Evolutionary conservation across 2,113 vertebrate genomes (phyloP).

Genomic region (Marmota flaviventris): DNA sequence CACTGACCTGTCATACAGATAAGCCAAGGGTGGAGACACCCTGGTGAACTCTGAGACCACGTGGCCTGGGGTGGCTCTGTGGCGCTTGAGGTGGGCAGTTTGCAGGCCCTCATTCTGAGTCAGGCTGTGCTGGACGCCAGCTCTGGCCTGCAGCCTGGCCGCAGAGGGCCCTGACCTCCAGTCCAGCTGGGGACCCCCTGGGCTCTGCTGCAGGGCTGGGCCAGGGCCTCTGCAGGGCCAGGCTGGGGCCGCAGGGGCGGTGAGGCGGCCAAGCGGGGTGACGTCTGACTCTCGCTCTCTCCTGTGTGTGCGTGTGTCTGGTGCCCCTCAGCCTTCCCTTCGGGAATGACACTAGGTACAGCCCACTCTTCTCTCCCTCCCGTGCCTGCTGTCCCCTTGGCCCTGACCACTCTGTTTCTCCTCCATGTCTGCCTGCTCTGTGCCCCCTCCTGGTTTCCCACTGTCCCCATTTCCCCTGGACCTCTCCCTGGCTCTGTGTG

Average conservation of each 20-base stretch:
- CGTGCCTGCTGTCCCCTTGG: slow-evolving; percentile 76
- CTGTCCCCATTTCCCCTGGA: slow-evolving; percentile 68
- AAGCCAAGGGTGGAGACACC: too few relatives aligned
- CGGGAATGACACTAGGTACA: slow-evolving; percentile 96
- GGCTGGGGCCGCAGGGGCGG: neutral
- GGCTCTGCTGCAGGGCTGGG: neutral
- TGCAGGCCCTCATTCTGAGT: rapidly evolving
- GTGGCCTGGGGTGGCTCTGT: rapidly evolving
- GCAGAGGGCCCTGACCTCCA: too few relatives aligned
- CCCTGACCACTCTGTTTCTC: slow-evolving; percentile 61
- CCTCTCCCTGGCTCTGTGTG: slow-evolving; percentile 65
- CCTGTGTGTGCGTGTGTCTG: slow-evolving; percentile 87
- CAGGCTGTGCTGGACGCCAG: neutral
- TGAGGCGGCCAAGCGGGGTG: slow-evolving; percentile 70
- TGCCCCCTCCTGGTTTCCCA: slow-evolving; percentile 63
- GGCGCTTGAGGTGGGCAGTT: rapidly evolving
- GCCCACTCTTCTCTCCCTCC: slow-evolving; percentile 81
- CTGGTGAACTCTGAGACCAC: rapidly evolving
- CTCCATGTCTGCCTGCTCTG: slow-evolving; percentile 33
- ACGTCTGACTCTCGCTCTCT: slow-evolving; percentile 86
- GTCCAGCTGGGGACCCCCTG: neutral
- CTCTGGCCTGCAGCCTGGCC: neutral
- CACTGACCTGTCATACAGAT: rapidly evolving
- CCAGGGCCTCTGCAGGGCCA: neutral
- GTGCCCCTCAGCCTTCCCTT: slow-evolving; percentile 93